Conservation (phyloP, 2,888 invertebrate genomes). For the Nomada fucata region DNA sequence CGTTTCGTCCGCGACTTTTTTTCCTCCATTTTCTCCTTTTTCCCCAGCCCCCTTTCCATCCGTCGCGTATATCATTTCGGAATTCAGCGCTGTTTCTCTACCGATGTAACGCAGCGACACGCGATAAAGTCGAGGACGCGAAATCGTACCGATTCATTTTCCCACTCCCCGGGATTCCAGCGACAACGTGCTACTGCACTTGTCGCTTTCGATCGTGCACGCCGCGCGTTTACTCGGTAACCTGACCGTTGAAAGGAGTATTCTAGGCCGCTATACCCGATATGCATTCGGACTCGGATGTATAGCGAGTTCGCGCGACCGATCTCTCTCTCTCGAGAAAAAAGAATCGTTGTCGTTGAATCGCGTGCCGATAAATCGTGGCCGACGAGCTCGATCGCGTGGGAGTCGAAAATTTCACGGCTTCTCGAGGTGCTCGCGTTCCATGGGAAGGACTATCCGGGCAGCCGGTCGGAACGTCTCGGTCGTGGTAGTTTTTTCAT, state of each 20-base stretch:
- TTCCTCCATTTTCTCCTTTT: too few relatives aligned
- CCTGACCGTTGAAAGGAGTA: conserved; percentile 73
- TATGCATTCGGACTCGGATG: conserved; percentile 38
- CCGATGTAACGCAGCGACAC: conserved; percentile 33
- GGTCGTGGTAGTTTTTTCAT: not conserved
- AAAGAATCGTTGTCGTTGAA: not conserved
- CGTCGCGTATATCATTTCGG: too few relatives aligned
- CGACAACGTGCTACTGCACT: conserved; percentile 60
- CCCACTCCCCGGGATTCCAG: conserved; percentile 52
- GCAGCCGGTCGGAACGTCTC: not conserved
- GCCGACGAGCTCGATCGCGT: conserved; percentile 26
- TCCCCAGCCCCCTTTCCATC: too few relatives aligned
- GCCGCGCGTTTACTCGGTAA: conserved; percentile 57
- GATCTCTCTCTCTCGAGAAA: not conserved
- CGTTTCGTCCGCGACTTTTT: too few relatives aligned
- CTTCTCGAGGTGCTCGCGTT: not conserved
- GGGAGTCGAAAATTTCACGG: conserved; percentile 30
- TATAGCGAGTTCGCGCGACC: conserved; percentile 20
- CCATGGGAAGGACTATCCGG: conserved; percentile 11
- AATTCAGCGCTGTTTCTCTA: not conserved
- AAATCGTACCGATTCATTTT: conserved; percentile 48
- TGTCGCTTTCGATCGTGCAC: conserved; percentile 62
- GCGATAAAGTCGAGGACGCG: conserved; percentile 54
- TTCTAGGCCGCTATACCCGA: conserved; percentile 70
- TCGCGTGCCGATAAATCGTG: conserved; percentile 34